phyloP scores from a whole-genome alignment of 2,888 invertebrate genomes.

The Charanyca ferruginea region DNA sequence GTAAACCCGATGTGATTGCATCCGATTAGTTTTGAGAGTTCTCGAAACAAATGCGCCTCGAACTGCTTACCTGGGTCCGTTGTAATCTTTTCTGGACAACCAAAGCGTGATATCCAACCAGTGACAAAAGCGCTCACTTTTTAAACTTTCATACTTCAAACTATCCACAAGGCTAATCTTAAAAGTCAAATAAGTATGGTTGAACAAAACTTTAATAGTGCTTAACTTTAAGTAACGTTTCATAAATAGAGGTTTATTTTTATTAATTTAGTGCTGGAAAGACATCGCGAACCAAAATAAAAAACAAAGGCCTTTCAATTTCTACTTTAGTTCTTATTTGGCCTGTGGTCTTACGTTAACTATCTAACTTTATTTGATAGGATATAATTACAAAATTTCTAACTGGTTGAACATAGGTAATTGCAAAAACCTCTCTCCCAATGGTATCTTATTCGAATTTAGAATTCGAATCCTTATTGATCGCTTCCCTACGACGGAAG shows the following conservation, averaged over 20 bases:
- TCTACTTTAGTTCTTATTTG: neutral
- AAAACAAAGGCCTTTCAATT: neutral
- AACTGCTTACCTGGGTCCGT: too few relatives aligned
- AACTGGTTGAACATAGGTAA: conserved; percentile 45
- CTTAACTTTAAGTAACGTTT: too few relatives aligned
- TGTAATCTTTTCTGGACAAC: too few relatives aligned
- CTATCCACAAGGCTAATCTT: too few relatives aligned
- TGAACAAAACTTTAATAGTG: too few relatives aligned
- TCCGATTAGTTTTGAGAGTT: too few relatives aligned
- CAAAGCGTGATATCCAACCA: too few relatives aligned
- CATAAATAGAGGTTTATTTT: neutral
- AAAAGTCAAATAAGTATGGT: too few relatives aligned
- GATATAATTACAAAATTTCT: conserved; percentile 28
- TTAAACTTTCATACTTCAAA: too few relatives aligned
- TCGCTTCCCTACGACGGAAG: conserved; percentile 72
- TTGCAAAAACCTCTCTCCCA: conserved; percentile 63
- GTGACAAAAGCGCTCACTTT: too few relatives aligned
- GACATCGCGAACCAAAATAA: neutral
- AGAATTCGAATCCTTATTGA: conserved; percentile 84
- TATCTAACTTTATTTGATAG: conserved; percentile 7
- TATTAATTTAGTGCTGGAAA: neutral
- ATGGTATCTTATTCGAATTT: conserved; percentile 76
- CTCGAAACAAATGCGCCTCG: too few relatives aligned
- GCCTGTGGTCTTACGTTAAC: neutral
- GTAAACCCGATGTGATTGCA: too few relatives aligned